Percentiles rank a stretch among this genome's conserved stretches.
These are phyloP conservation scores for Teleogryllus oceanicus DNA, from an alignment of 2,888 invertebrate genomes.

Conservation along the genomic window DNA sequence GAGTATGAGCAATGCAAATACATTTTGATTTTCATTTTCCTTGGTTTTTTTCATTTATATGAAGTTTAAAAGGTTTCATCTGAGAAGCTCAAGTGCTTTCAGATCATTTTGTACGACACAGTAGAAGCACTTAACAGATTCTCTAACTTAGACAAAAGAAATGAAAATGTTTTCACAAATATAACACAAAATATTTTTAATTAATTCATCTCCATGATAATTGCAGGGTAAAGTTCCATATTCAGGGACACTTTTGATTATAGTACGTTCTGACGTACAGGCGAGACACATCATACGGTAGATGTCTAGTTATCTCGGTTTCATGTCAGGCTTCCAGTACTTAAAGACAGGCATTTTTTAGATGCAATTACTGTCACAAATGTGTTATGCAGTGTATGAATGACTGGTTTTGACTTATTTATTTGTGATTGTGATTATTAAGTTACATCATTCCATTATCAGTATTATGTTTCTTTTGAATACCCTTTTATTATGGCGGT, in stretches of 20 bases:
- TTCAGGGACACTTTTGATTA: conserved; percentile 32
- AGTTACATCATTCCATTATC: background rate
- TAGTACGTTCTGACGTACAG: background rate
- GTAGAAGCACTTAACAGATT: conserved; percentile 12
- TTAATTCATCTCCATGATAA: conserved; percentile 32
- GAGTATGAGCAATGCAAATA: background rate
- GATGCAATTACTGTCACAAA: conserved; percentile 29
- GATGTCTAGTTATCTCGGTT: conserved; percentile 23
- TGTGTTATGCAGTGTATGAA: conserved; percentile 20
- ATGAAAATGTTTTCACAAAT: conserved; percentile 24
- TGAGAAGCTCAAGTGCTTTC: background rate
- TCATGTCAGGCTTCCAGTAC: conserved; percentile 33
- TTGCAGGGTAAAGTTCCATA: conserved; percentile 37
- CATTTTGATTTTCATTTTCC: background rate
- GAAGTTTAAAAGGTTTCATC: background rate
- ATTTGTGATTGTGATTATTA: background rate
- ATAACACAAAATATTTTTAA: conserved; percentile 27
- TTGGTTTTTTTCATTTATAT: background rate
- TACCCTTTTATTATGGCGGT: conserved; percentile 21
- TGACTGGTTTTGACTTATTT: conserved; percentile 24
- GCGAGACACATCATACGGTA: conserved; percentile 33
- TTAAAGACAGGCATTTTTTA: conserved; percentile 31
- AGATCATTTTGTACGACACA: background rate
- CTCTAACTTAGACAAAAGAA: conserved; percentile 4
- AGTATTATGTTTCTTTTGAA: background rate